phyloP scores from a whole-genome alignment of 2,888 invertebrate species.

The Lithophane socia region DNA sequence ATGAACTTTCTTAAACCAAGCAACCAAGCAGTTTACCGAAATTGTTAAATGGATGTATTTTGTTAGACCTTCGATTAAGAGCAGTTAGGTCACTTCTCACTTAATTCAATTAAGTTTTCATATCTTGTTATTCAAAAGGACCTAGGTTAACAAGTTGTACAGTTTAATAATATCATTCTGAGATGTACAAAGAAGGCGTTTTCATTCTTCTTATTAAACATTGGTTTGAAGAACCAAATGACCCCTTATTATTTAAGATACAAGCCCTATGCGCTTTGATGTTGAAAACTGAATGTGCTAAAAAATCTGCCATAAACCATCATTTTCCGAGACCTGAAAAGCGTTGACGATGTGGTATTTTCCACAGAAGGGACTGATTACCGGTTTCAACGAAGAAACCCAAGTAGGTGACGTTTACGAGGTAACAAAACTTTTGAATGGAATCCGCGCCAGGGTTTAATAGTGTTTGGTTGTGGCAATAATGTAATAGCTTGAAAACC shows the following conservation, averaged over 20 bases:
- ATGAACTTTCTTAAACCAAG: background rate
- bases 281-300: background rate
- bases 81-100: background rate
- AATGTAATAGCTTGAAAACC: constrained; percentile 46
- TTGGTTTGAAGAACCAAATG: background rate
- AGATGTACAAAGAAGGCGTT: background rate
- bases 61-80: background rate
- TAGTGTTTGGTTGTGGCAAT: constrained; percentile 57
- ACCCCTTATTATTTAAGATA: background rate
- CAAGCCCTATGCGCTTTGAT: background rate
- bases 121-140: background rate
- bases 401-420: constrained; percentile 50
- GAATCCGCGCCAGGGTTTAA: constrained; percentile 39
- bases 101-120: background rate
- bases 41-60: background rate
- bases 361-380: constrained; percentile 42
- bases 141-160: background rate
- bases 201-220: background rate
- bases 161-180: background rate
- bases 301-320: background rate
- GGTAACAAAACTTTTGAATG: constrained; percentile 49
- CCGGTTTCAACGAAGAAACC: constrained; percentile 42
- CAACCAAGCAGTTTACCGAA: background rate
- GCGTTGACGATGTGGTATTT: constrained; percentile 35
- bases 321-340: constrained; percentile 4